Evolutionary conservation across 2,888 invertebrate genomes (phyloP).

Genomic region (Pristionchus mayeri): DNA sequence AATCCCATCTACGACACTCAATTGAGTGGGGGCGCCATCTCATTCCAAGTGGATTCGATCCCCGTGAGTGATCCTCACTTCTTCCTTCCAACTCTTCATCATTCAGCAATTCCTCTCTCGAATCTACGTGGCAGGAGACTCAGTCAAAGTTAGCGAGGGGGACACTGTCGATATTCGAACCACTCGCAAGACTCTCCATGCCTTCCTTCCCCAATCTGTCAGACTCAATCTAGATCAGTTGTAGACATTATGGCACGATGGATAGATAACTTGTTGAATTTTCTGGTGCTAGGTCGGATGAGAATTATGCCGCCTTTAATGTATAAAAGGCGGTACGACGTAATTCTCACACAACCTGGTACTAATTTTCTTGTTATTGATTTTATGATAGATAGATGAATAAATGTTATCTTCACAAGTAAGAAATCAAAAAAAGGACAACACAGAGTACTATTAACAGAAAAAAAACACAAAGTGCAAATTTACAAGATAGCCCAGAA

Average conservation of each 20-base stretch:
- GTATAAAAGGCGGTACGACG: no score
- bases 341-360: no score
- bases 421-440: not conserved
- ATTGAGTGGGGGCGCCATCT: conserved; percentile 54
- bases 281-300: no score
- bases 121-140: conserved; percentile 53
- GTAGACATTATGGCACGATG: conserved; percentile 12
- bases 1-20: conserved; percentile 57
- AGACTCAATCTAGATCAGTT: conserved; percentile 45
- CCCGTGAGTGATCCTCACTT: conserved; percentile 51
- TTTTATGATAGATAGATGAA: not conserved
- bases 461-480: not conserved
- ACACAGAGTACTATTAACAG: conserved; percentile 1
- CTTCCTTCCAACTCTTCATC: not conserved
- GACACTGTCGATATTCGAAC: conserved; percentile 46
- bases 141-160: conserved; percentile 33
- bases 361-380: conserved; percentile 33
- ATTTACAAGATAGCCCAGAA: not conserved
- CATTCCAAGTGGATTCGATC: conserved; percentile 54
- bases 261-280: not conserved
- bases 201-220: conserved; percentile 51
- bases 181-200: conserved; percentile 48
- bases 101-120: conserved; percentile 53
- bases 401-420: not conserved
- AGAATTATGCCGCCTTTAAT: no score